Evolutionary conservation across 23 tunicate genomes (phyloP).

Genomic region (Ascidia mentula): DNA sequence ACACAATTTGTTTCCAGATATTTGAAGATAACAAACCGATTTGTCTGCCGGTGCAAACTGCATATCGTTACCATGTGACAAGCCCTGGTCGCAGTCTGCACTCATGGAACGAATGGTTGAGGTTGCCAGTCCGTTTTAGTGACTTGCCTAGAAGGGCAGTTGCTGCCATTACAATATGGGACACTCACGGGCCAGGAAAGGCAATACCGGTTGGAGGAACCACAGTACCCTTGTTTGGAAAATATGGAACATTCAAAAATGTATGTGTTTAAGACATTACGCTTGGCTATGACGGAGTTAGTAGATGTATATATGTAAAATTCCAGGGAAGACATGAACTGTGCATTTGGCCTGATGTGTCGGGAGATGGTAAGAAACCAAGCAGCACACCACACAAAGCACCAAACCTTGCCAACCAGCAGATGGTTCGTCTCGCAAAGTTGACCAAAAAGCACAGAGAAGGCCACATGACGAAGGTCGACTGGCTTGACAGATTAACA

Average conservation of each 20-base stretch:
- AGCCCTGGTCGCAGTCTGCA: constrained; percentile 64
- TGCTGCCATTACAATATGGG: constrained; percentile 80
- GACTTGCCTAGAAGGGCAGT: constrained; percentile 80
- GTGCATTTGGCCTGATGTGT: constrained; percentile 88
- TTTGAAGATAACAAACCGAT: constrained; percentile 78
- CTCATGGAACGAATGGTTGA: constrained; percentile 98
- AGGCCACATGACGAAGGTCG: constrained; percentile 92
- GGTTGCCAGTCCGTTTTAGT: constrained; percentile 83
- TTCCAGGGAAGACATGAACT: constrained; percentile 71
- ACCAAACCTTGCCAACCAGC: constrained; percentile 45
- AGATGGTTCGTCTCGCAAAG: constrained; percentile 82
- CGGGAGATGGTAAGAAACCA: constrained; percentile 52
- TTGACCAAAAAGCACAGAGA: constrained; percentile 86
- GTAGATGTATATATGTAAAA: neutral
- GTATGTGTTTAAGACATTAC: constrained; percentile 12
- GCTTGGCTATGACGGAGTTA: neutral
- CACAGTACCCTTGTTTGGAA: constrained; percentile 76
- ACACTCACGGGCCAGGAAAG: constrained; percentile 77
- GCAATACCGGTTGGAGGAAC: constrained; percentile 84
- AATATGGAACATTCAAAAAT: constrained; percentile 80
- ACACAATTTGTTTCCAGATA: constrained; percentile 29
- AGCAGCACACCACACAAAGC: constrained; percentile 79
- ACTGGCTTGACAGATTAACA: constrained; percentile 90
- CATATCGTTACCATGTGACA: constrained; percentile 46
- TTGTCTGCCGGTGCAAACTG: constrained; percentile 75